phyloP scores from a whole-genome alignment of 1,140 invertebrate species.

The Polyergus mexicanus region DNA sequence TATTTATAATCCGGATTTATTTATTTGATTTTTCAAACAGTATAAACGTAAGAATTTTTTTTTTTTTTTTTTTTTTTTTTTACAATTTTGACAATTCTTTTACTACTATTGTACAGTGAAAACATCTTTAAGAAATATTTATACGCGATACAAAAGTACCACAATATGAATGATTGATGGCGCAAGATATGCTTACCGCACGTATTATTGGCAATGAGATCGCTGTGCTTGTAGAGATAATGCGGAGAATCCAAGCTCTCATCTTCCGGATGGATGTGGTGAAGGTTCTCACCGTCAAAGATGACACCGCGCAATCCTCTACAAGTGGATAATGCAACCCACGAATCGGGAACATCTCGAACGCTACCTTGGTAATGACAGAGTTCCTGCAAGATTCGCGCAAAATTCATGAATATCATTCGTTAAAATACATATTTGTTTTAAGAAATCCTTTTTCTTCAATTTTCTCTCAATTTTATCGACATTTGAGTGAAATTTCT shows the following conservation, averaged over 20 bases:
- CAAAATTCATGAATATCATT: constrained; percentile 8
- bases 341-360: constrained; percentile 90
- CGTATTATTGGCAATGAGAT: constrained; percentile 89
- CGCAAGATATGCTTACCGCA: constrained; percentile 88
- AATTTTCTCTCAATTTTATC: background rate
- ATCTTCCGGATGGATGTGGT: constrained; percentile 89
- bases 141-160: background rate
- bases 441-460: background rate
- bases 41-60: too few species aligned
- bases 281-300: constrained; percentile 92
- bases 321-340: constrained; percentile 96
- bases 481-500: background rate
- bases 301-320: constrained; percentile 93
- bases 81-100: too few species aligned
- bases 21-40: too few species aligned
- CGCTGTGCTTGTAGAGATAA: constrained; percentile 90
- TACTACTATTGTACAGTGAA: too few species aligned
- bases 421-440: background rate
- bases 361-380: constrained; percentile 95
- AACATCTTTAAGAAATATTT: background rate
- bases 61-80: too few species aligned
- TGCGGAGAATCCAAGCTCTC: constrained; percentile 86
- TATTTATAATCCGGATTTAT: too few species aligned
- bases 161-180: background rate
- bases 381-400: constrained; percentile 88